Base-by-base conservation (phyloP, 1,140 invertebrate genomes). In the Onthophagus taurus region DNA sequence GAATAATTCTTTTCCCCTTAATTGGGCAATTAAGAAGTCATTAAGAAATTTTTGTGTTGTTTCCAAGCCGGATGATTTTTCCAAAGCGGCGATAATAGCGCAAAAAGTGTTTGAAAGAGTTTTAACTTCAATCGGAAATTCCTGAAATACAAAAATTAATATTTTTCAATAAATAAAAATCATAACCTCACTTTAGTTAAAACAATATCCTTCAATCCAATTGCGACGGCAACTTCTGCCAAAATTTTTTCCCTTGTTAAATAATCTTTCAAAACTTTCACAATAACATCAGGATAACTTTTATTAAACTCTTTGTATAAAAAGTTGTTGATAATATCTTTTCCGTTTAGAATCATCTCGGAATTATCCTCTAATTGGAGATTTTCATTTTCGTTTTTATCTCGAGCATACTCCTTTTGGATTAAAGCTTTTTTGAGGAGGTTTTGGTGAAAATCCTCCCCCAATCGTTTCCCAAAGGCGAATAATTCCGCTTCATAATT, bases 401-500 rank as follows among this genome's bases (percentile, higher is more conserved):
- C 61, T 11, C 78, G 65, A n/a, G 89, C 70, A 61, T 87, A 94
- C 0, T 86, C 86, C 42, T 75, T 70, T 52, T 91, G 77, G 20
- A 78, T 86, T 33, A 97, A 84, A 11, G 89, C 87, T 59, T 72
- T 72, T 42, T 79, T 70, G 17, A 97, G 59, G 13, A 83, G 61
- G 31, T 75, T 63, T 1, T 70, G 60, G 45, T 88, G 68, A 58
- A 96, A 89, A 6, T 83, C 71, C 71, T 96, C 93, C n/a, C 80
- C 78, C 8, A 96, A 65, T 30, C 93, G 70, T 54, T 81, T 78
- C 18, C 80, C 81, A 71, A 96, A 95, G 3, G 89, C 85, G 72
- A 72, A 94, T 12, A 95, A 44, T 69, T 97, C 93, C 0, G 87
- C 76, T 49, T 83, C 74, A 61, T 89, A 83, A 63, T 95, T 95